Evolutionary conservation across 1,140 invertebrate species (phyloP), one percentile per base, ranked within the genome.

Genomic region (Scylla paramamosain): DNA sequence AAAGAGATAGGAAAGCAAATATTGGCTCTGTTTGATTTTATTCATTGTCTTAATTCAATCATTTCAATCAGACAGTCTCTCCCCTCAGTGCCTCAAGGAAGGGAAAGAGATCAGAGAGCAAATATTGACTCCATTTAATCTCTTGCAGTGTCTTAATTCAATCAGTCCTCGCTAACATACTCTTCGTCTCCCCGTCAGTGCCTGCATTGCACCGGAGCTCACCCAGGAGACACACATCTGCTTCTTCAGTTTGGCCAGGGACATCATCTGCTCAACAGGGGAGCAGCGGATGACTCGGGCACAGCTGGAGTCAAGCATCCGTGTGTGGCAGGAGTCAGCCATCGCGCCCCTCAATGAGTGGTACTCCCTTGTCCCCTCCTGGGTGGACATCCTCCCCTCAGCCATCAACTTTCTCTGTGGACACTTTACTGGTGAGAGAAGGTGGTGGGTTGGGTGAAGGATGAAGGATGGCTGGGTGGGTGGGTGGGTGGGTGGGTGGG

Each of bases 371-470:
- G 96, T 97, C 10, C 97, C 98, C 87, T 98, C 98, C 96, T 99
- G 99, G 98, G 97, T 98, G 28, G 97, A 97, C 4, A 97, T 98
- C 94, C 97, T 99, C 28, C 97, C 98, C 59, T 98, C 98, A 8
- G 98, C 98, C 3, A 97, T 99, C 16, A 98, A 98, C 95, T 99
- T 99, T 97, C 97, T 99, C 28, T 98, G 98, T 28, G 99, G 99
- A 4, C 98, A 99, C 96, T 98, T 98, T 96, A 97, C 98, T 95
- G 98, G 97, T 97, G 96, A 96, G 96, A 39, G n/a, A 20, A 28
- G 6, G 0, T 45, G 32, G n/a, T n/a, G n/a, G 29, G 6, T 83
- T 14, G 29, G 8, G 4, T 87, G 84, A 4, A 0, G 12, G 14
- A 32, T 32, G 82, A 14, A 7, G 0, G 29, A 32, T 29, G 45